A percentile compares a stretch with the other conserved stretches of the same genome.
phyloP scores from a whole-genome alignment of 2,797 vertebrate species.

The Enteromius viviparus region DNA sequence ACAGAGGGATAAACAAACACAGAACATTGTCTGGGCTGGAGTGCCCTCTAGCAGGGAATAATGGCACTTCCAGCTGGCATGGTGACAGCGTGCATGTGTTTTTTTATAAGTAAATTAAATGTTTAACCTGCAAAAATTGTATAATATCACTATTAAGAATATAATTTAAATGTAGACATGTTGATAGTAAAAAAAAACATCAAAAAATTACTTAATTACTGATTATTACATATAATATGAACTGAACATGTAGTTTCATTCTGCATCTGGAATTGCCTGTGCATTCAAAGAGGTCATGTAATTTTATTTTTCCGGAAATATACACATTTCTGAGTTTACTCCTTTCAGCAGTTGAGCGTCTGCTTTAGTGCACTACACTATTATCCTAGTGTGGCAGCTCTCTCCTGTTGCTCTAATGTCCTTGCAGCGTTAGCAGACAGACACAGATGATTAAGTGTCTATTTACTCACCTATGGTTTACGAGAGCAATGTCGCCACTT shows the following conservation, averaged over 20 bases:
- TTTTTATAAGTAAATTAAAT: no score
- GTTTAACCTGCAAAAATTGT: no score
- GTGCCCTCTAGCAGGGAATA: no score
- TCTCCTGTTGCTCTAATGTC: constrained; percentile 61
- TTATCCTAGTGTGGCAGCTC: constrained; percentile 54
- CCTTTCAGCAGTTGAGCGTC: constrained; percentile 34
- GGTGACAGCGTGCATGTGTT: no score
- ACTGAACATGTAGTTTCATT: background rate
- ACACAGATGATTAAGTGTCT: constrained; percentile 74
- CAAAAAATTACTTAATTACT: no score
- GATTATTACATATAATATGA: background rate
- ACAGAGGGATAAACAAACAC: no score
- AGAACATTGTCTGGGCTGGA: no score
- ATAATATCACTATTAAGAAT: no score
- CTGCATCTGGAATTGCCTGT: background rate
- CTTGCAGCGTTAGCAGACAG: constrained; percentile 63
- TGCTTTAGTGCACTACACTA: constrained; percentile 39
- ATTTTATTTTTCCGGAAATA: constrained; percentile 29
- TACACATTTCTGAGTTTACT: constrained; percentile 21
- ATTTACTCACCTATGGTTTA: constrained; percentile 67
- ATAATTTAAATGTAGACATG: no score
- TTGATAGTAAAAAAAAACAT: no score
- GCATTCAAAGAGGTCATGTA: background rate
- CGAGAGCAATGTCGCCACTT: constrained; percentile 67
- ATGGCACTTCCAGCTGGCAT: no score